Evolutionary conservation across 64 coral and sea anemone species (phyloP), one percentile per base, ranked within the genome.

Genomic region (Astreopora myriophthalma): DNA sequence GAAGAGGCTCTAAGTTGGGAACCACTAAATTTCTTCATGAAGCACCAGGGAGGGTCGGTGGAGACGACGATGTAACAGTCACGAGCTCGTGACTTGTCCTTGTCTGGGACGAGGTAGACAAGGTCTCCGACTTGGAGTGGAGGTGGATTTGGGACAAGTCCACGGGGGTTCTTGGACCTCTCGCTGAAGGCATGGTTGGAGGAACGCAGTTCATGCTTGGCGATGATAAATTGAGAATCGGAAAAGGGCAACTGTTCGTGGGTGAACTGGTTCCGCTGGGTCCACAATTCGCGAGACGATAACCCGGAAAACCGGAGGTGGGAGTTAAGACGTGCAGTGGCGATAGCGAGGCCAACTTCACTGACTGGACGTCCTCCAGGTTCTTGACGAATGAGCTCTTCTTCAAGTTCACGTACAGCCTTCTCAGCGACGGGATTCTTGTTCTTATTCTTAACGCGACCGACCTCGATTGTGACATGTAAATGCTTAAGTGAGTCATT

Each of bases 201-300:
- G 10, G 33, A 25, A 13, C 74, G 39, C 1, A 35, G 81, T 14
- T 63, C 16, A 23, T 95, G 94, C 25, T 91, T 80, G 48, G 11
- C 85, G 4, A 95, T 11, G 19, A 91, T 88, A 26, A 62, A 7
- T 22, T 92, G 73, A 25, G 25, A 83, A 34, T 96, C 94, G 29
- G 69, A n/a, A 5, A 96, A 48, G 0, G 55, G 89, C 3, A 96
- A 67, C 72, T 92, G 63, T 34, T 96, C 89, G 12, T 55, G 49
- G 17, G 85, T 92, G 48, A 77, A 90, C 33, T 95, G 88, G 68
- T 73, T 86, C 2, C 93, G 58, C 77, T 95, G 79, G 2, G 80
- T 87, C 88, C 93, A 95, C 23, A 91, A 81, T 27, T 90, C 88
- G 34, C 72, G 60, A 46, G 93, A 74, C 2, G 84, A 92, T 7